Base-by-base conservation (phyloP, 2,113 vertebrate genomes). In the Pantherophis guttatus region DNA sequence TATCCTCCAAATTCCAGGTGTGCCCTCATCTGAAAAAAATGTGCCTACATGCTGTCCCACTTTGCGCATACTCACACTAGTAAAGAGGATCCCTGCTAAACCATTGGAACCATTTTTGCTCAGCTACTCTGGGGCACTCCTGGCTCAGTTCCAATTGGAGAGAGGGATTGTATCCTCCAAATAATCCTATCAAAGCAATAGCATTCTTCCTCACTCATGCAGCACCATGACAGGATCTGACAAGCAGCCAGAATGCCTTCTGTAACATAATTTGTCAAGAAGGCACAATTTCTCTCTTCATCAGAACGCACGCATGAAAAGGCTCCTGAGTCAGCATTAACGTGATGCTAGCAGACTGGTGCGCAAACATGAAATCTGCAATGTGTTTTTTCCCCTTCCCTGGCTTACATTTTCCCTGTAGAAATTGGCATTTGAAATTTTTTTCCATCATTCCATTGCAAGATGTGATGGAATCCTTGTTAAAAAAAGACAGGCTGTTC, bases 231-330 rank as follows among this genome's bases (percentile, higher is more conserved):
- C 17, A 9, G 75, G 90, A 44, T 8, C 5, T 15, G 29, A 85
- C n/a, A 7, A 55, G 29, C 33, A 55, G n/a, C 26, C 44, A 29
- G 50, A 29, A 70, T 85, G 39, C 29, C 29, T 53, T 44, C 29
- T 91, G 15, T 33, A 54, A 5, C 53, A 39, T 17, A 85, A 9
- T 59, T 55, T 24, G 3, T 26, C n/a, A 85, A 85, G 11, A 8
- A 44, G 88, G 57, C 93, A 95, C 81, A 98, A 98, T 85, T 10
- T 11, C 29, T 3, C 11, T 75, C 62, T 21, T 50, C 52, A 70
- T 54, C 17, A 21, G 19, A 33, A 26, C 11, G 44, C 11, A 4
- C 2, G 12, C 9, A 11, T 52, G 21, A 87, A 86, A 86, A 12
- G 3, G 44, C 39, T 87, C 50, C 53, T n/a, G 2, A 44, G 12